Percentiles rank a stretch among this genome's conserved stretches.
These are phyloP conservation scores for Chelonoidis abingdonii DNA, from an alignment of 2,113 vertebrate genomes.

Conservation along the genomic window DNA sequence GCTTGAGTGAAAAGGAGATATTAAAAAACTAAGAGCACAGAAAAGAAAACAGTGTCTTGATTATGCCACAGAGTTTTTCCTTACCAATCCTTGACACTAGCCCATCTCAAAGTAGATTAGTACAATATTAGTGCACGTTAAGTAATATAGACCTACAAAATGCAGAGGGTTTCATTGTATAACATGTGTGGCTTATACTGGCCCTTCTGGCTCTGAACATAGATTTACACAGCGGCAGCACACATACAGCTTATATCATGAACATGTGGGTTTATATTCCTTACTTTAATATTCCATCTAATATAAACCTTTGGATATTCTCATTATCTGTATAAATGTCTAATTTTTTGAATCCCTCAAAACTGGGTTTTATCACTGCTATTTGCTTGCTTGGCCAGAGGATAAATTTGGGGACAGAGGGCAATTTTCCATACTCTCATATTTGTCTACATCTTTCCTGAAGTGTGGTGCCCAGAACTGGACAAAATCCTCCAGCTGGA, in stretches of 20 bases:
- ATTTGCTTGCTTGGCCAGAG: neutral
- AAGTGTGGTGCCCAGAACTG: neutral
- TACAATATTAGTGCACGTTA: neutral
- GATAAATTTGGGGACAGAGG: neutral
- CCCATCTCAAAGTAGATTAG: neutral
- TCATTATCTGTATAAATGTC: no score
- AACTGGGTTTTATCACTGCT: neutral
- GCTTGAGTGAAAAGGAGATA: neutral
- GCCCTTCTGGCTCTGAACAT: no score
- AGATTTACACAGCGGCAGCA: neutral
- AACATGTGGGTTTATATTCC: neutral
- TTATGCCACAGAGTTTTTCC: neutral
- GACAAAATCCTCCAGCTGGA: neutral
- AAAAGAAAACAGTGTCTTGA: neutral
- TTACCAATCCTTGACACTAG: neutral
- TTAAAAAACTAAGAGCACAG: neutral
- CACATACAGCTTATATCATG: neutral
- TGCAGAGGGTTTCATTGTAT: neutral
- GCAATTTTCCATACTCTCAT: neutral
- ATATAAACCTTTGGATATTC: neutral
- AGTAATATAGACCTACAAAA: neutral
- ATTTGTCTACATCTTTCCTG: neutral
- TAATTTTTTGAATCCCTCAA: neutral
- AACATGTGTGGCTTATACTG: no score
- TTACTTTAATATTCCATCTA: neutral